Evolutionary conservation across 2,888 invertebrate species (phyloP).

Genomic region (Phengaris arion): DNA sequence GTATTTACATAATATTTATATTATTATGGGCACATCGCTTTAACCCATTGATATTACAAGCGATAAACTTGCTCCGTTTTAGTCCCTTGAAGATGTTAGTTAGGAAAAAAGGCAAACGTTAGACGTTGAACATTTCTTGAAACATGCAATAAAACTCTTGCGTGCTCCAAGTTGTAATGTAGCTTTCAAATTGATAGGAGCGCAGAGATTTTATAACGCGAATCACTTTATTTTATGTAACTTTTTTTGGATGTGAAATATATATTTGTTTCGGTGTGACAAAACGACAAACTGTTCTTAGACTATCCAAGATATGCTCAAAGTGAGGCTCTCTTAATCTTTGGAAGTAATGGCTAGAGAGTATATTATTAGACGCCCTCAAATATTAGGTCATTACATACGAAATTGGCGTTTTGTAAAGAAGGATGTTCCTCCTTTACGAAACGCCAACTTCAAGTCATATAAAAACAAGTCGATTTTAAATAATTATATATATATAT

Average conservation of each 20-base stretch:
- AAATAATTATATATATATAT: no score
- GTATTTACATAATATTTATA: background rate
- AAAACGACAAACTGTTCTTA: no score
- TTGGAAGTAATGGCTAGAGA: no score
- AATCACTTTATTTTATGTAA: background rate
- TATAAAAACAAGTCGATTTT: no score
- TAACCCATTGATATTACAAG: background rate
- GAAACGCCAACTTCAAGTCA: no score
- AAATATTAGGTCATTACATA: no score
- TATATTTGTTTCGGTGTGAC: background rate
- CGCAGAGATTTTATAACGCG: background rate
- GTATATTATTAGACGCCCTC: no score
- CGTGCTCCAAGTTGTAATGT: slow-evolving; percentile 34
- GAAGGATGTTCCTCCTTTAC: no score
- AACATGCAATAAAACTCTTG: slow-evolving; percentile 35
- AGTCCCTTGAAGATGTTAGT: slow-evolving; percentile 21
- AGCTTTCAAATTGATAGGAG: slow-evolving; percentile 13
- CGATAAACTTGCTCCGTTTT: slow-evolving; percentile 13
- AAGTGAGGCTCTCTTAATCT: no score
- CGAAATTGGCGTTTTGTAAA: no score
- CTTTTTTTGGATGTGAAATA: background rate
- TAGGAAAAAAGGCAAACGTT: slow-evolving; percentile 28
- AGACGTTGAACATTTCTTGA: slow-evolving; percentile 30
- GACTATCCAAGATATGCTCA: no score
- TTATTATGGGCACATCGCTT: background rate